A percentile compares a stretch with the other conserved stretches of the same genome.
These are phyloP conservation scores for Oreotragus oreotragus DNA, from an alignment of 2,113 vertebrate species.

Conservation along the genomic window DNA sequence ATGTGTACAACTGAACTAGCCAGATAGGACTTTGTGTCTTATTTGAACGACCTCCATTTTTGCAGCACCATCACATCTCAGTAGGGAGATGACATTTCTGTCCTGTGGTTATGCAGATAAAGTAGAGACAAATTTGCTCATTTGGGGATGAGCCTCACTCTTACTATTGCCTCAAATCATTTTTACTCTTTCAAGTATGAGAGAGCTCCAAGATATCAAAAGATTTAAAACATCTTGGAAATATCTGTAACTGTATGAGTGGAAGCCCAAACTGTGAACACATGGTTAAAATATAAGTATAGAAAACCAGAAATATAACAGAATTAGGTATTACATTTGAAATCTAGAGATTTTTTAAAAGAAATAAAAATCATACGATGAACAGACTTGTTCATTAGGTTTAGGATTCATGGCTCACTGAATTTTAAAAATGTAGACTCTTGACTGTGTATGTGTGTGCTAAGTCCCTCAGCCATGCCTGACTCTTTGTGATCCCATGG, in stretches of 20 bases:
- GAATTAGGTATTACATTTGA: neutral
- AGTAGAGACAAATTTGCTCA: neutral
- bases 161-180: neutral
- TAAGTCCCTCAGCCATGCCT: accelerated
- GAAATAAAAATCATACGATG: neutral
- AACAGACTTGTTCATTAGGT: neutral
- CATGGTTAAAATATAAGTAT: neutral
- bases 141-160: neutral
- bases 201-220: neutral
- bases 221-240: neutral
- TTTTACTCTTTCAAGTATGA: neutral
- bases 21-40: neutral
- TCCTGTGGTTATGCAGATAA: neutral
- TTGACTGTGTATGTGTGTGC: neutral
- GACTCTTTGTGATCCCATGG: neutral
- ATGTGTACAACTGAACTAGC: neutral
- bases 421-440: neutral
- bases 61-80: constrained; percentile 38
- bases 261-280: neutral
- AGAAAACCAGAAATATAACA: neutral
- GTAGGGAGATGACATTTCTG: no score
- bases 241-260: neutral
- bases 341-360: neutral
- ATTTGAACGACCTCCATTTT: constrained; percentile 64
- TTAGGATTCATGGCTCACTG: neutral